Percentiles rank a stretch among this genome's conserved stretches.
phyloP scores from a whole-genome alignment of 2,888 invertebrate species.

The Leucoptera coffeella region DNA sequence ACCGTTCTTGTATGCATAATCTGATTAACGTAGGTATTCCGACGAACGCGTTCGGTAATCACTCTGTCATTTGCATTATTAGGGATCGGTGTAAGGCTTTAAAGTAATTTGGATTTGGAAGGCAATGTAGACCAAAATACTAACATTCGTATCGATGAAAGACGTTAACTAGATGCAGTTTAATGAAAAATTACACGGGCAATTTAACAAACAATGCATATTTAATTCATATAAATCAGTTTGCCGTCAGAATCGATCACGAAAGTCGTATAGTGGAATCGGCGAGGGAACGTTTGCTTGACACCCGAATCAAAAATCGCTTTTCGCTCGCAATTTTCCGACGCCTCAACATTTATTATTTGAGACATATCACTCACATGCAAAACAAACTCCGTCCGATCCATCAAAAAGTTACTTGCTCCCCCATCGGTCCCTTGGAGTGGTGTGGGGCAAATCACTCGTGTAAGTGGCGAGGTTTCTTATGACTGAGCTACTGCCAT shows the following conservation, averaged over 20 bases:
- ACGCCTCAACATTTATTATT: constrained; percentile 55
- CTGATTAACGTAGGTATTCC: constrained; percentile 46
- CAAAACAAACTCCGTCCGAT: constrained; percentile 53
- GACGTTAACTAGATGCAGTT: no score
- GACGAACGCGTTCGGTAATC: constrained; percentile 36
- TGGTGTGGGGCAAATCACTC: constrained; percentile 29
- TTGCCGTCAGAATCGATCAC: constrained; percentile 52
- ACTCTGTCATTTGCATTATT: constrained; percentile 26
- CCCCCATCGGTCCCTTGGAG: constrained; percentile 12
- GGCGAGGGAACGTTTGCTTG: constrained; percentile 53
- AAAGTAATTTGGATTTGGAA: no score
- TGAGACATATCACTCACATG: constrained; percentile 55
- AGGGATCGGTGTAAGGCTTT: no score
- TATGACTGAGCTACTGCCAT: constrained; percentile 14
- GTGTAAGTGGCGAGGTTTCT: constrained; percentile 39
- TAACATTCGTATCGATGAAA: no score
- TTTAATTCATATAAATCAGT: no score
- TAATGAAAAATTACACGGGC: no score
- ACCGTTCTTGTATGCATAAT: constrained; percentile 51
- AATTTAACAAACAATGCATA: no score
- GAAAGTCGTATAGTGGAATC: constrained; percentile 48
- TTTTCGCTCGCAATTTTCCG: constrained; percentile 45
- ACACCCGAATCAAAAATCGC: constrained; percentile 55
- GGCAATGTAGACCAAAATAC: no score
- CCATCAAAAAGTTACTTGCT: constrained; percentile 47